A percentile compares a stretch with the other conserved stretches of the same genome.
Evolutionary conservation across 2,888 invertebrate genomes (phyloP).

Genomic region (Polydrusus pterygomalis): DNA sequence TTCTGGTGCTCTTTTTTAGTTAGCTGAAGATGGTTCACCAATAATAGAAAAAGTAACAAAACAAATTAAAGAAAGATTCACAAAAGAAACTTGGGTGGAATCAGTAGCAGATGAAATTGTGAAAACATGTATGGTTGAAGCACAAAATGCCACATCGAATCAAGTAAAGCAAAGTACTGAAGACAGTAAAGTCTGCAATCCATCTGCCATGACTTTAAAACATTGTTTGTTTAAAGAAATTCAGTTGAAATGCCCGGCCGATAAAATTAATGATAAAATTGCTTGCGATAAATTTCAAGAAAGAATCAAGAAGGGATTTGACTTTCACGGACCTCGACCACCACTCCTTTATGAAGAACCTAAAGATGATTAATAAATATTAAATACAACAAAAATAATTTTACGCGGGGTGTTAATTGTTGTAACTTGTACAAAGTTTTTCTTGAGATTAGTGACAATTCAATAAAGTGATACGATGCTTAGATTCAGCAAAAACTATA

Average conservation of each 20-base stretch:
- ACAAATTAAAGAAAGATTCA: slow-evolving; percentile 64
- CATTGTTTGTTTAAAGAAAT: slow-evolving; percentile 70
- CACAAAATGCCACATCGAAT: slow-evolving; percentile 61
- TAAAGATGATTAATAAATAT: slow-evolving; percentile 15
- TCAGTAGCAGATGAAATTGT: slow-evolving; percentile 65
- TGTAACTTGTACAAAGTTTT: not conserved
- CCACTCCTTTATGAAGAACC: slow-evolving; percentile 50
- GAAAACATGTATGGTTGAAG: slow-evolving; percentile 67
- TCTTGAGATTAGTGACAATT: too few relatives aligned
- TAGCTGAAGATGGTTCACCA: slow-evolving; percentile 66
- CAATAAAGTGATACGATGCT: too few relatives aligned
- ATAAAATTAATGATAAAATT: slow-evolving; percentile 68
- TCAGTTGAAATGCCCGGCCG: slow-evolving; percentile 69
- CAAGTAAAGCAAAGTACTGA: slow-evolving; percentile 54
- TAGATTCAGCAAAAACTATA: too few relatives aligned
- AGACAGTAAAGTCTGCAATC: slow-evolving; percentile 65
- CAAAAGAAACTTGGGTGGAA: slow-evolving; percentile 65
- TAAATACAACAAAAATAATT: not conserved
- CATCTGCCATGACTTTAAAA: slow-evolving; percentile 65
- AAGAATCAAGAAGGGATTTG: slow-evolving; percentile 63
- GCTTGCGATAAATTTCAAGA: slow-evolving; percentile 67
- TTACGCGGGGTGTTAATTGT: not conserved
- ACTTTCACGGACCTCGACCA: slow-evolving; percentile 50
- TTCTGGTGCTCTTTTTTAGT: slow-evolving; percentile 64
- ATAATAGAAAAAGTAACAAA: slow-evolving; percentile 63